Base-by-base conservation (phyloP, 2,113 vertebrate genomes). In the Elaphurus davidianus region DNA sequence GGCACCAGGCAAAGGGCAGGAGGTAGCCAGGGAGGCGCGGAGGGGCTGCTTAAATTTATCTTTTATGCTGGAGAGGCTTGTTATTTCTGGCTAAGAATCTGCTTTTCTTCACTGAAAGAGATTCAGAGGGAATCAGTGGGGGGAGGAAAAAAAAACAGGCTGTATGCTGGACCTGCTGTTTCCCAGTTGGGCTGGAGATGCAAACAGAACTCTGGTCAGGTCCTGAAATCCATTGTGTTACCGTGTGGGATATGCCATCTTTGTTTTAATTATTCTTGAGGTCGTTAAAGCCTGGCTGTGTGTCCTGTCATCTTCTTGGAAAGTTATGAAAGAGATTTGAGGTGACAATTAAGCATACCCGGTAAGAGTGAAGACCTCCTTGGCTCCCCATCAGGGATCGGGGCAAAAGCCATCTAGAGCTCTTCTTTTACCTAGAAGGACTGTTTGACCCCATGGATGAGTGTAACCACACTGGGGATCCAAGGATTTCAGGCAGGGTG, bases 1-100 rank as follows among this genome's bases (percentile, higher is more conserved):
- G n/a, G 12, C 67, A 93, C 74, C 81, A 95, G 96, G 93, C 97
- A 93, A 98, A 95, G 98, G 93, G 95, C 96, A 62, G 76, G 25
- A 27, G 33, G 84, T 90, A 94, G 86, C 94, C 4, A 17, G 78
- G 74, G 25, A 43, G 74, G 78, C 8, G 28, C 0, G 2, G 27
- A 19, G 59, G 30, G 78, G 50, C 1, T 76, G 71, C 55, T 91
- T 85, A 2, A 76, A 12, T 97, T 97, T 95, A 15, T 93, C 97
- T 43, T 90, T 30, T 81, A 9, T 64, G 91, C 96, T n/a, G 19
- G 86, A 50, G 88, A 92, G 78, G 82, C 79, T 97, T 89, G 74
- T 97, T 97, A 17, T 85, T 81, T 95, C 79, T 90, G 96, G 33
- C 28, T 86, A 71, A 47, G 86, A 90, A 92, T 92, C 40, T 74